Percentiles rank a stretch among this genome's conserved stretches.
Evolutionary conservation across 2,113 vertebrate genomes (phyloP).

Genomic region (Piprites chloris): DNA sequence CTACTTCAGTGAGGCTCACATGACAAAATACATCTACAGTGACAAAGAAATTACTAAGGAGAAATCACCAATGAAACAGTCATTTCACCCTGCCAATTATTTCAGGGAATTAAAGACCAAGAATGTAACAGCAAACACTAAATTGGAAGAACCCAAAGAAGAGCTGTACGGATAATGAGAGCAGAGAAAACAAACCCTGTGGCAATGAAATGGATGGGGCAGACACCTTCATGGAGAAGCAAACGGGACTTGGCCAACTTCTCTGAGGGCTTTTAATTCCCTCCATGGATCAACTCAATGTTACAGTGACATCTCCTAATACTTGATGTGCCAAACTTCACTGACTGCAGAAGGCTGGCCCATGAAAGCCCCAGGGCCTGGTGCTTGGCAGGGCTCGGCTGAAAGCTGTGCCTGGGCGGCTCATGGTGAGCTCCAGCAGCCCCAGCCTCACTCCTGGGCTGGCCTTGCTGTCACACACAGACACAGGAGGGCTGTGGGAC

Average conservation of each 20-base stretch:
- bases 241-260: neutral
- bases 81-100: neutral
- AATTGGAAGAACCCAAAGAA: neutral
- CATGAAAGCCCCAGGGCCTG: neutral
- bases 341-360: neutral
- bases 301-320: neutral
- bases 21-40: neutral
- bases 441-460: neutral
- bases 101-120: neutral
- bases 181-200: neutral
- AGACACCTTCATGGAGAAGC: neutral
- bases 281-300: neutral
- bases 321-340: neutral
- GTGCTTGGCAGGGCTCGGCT: neutral
- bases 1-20: neutral
- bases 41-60: neutral
- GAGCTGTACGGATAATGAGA: neutral
- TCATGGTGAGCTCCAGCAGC: neutral
- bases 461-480: neutral
- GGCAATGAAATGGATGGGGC: rapidly evolving
- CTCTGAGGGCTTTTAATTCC: neutral
- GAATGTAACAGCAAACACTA: neutral
- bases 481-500: slow-evolving; percentile 11
- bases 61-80: neutral
- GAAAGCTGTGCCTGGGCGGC: rapidly evolving